Conservation (phyloP, 2,113 vertebrate species). For the Brevimyrus niger region DNA sequence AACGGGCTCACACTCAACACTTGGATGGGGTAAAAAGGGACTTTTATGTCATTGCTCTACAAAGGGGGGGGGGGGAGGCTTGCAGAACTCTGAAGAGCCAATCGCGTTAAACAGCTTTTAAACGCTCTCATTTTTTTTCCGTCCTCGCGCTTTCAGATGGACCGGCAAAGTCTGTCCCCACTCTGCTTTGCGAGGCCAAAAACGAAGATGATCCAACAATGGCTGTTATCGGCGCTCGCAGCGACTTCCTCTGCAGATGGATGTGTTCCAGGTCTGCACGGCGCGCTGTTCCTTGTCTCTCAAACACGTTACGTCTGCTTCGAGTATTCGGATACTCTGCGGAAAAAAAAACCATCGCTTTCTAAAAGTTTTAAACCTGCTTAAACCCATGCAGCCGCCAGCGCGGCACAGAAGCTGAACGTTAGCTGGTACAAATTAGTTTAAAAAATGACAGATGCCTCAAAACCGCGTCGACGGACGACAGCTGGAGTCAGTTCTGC, state of each 20-base stretch:
- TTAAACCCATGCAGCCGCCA: neutral
- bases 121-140: neutral
- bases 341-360: neutral
- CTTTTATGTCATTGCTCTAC: slow-evolving; percentile 16
- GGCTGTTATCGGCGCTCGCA: neutral
- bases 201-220: slow-evolving; percentile 15
- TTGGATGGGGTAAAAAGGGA: slow-evolving; percentile 20
- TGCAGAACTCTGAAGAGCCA: slow-evolving; percentile 16
- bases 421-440: neutral
- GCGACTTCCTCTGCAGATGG: neutral
- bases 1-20: slow-evolving; percentile 12
- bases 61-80: neutral
- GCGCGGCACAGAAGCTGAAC: neutral
- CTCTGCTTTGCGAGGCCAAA: neutral
- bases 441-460: neutral
- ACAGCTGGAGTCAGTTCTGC: neutral
- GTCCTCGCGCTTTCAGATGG: neutral
- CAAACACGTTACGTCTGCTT: neutral
- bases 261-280: neutral
- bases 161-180: neutral
- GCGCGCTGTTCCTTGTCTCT: neutral
- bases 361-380: neutral
- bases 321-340: neutral
- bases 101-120: slow-evolving; percentile 23
- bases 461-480: neutral